Evolutionary conservation across 2,888 invertebrate species (phyloP).

Genomic region (Drosophila atripex): DNA sequence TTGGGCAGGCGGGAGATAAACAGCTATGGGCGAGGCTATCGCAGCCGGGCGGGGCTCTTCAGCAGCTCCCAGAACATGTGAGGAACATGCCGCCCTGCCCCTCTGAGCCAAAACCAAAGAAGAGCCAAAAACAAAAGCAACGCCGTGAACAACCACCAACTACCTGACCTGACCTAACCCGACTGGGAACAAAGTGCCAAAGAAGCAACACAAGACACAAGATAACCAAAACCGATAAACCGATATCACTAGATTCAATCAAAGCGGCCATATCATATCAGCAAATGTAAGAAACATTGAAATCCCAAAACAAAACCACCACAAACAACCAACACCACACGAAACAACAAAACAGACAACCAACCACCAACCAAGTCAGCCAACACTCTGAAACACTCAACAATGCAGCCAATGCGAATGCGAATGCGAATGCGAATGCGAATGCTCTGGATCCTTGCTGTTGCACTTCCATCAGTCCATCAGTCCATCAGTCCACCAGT

Average conservation of each 20-base stretch:
- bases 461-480: conserved; percentile 39
- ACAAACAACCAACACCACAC: conserved; percentile 60
- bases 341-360: conserved; percentile 41
- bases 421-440: conserved; percentile 13
- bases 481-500: conserved; percentile 43
- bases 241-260: conserved; percentile 30
- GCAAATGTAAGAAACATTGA: conserved; percentile 70
- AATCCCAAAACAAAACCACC: conserved; percentile 44
- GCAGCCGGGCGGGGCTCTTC: conserved; percentile 94
- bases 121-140: conserved; percentile 27
- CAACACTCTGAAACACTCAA: conserved; percentile 48
- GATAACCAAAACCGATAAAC: conserved; percentile 10
- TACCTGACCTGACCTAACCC: conserved; percentile 16
- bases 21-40: conserved; percentile 85
- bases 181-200: conserved; percentile 16
- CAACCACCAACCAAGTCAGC: too few species aligned
- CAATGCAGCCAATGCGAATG: conserved; percentile 8
- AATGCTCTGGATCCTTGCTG: conserved; percentile 62
- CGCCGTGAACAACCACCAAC: conserved; percentile 26
- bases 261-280: conserved; percentile 64
- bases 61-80: conserved; percentile 87
- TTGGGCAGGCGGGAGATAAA: conserved; percentile 92
- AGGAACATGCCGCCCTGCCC: background rate
- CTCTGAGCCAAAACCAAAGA: conserved; percentile 59
- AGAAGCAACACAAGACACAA: conserved; percentile 27